Evolutionary conservation across 2,113 vertebrate genomes (phyloP), one percentile per base, ranked within the genome.

Genomic region (Naja naja): DNA sequence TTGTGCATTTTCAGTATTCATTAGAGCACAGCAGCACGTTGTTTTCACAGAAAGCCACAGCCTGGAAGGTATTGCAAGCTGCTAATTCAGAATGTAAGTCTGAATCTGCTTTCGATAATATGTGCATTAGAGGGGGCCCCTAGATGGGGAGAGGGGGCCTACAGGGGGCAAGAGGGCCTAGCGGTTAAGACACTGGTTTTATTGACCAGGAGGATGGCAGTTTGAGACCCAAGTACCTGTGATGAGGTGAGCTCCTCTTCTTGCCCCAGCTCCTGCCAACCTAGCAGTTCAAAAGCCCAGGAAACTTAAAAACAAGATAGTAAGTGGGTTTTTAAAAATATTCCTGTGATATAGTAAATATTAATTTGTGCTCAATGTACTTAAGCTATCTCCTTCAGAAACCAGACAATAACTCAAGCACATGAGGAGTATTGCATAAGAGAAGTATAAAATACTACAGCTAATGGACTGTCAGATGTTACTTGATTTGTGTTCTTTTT

Each of bases 251-350:
- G 4, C 30, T 60, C 9, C 58, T 34, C 30, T 34, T 69, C 64
- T 69, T 6, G 30, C 14, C 64, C 14, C 30, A 69, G 64, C 14
- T 69, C 14, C 14, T 69, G 30, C 14, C 30, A n/a, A 69, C 14
- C 14, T 69, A 69, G 30, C n/a, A 34, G 30, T 34, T 69, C 30
- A 34, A 69, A 69, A 69, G 30, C 30, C 53, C 23, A 88, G 53
- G 69, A 90, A 85, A 25, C 0, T 60, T 64, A 39, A 88, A 92
- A 92, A 88, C 85, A 34, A 64, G 69, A 34, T 92, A 56, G 90
- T 58, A 93, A 93, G 93, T 93, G 47, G 43, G 4, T 1, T 74
- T 85, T 94, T 90, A 91, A 81, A 55, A 92, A 93, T 39, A 93
- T 34, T 52, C 91, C 27, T 89, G 90, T 55, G 43, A 20, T 60